Conservation (phyloP, 2,113 vertebrate species). For the Hymenochirus boettgeri region DNA sequence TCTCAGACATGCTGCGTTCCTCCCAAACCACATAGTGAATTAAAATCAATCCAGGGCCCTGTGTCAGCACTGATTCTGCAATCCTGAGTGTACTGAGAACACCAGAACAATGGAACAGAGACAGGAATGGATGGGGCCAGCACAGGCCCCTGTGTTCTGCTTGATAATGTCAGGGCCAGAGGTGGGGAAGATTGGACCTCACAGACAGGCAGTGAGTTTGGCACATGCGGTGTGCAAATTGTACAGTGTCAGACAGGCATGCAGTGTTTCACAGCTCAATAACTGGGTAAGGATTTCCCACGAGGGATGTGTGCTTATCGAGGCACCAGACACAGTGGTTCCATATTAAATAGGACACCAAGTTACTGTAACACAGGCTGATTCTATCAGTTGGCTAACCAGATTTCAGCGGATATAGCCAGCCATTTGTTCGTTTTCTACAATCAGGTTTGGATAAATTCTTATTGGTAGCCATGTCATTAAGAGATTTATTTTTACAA, state of each 20-base stretch:
- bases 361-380: neutral
- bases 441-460: too few species aligned
- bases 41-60: constrained; percentile 17
- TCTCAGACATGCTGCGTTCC: neutral
- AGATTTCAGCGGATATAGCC: too few species aligned
- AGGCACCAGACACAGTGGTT: constrained; percentile 14
- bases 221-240: neutral
- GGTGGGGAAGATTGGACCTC: neutral
- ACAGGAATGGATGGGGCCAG: too few species aligned
- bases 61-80: constrained; percentile 9
- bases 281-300: constrained; percentile 18
- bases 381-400: too few species aligned
- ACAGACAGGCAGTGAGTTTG: neutral
- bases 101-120: neutral
- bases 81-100: neutral
- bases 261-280: constrained; percentile 12
- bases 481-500: too few species aligned
- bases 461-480: too few species aligned
- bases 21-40: constrained; percentile 7
- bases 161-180: neutral
- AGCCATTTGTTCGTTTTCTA: too few species aligned
- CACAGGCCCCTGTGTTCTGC: too few species aligned
- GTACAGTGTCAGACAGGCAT: neutral
- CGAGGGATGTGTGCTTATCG: constrained; percentile 2
- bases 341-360: constrained; percentile 11